phyloP scores from a whole-genome alignment of 2,113 vertebrate species.

The Eurypyga helias region DNA sequence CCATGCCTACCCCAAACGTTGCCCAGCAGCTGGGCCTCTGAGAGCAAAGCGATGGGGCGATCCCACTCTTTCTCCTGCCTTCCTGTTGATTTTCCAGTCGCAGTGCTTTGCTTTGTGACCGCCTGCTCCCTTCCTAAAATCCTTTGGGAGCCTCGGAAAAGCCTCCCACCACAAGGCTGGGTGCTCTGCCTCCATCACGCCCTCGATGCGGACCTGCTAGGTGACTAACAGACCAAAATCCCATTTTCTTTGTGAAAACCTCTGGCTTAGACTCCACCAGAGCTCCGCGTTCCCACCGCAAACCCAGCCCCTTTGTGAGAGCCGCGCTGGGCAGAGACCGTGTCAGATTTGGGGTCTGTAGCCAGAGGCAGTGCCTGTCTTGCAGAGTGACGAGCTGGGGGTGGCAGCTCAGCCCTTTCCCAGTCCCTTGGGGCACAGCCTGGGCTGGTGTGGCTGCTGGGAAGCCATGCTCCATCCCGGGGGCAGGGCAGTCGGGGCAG shows the following conservation, averaged over 20 bases:
- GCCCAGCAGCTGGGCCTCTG: background rate
- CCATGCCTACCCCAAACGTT: background rate
- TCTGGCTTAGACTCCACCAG: background rate
- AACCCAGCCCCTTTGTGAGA: background rate
- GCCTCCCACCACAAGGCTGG: background rate
- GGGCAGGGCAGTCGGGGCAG: background rate
- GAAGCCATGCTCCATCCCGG: background rate
- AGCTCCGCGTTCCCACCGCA: background rate
- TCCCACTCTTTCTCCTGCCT: background rate
- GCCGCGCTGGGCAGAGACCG: background rate
- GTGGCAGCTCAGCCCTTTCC: background rate
- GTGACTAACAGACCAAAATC: background rate
- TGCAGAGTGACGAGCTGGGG: background rate
- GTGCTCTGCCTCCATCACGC: background rate
- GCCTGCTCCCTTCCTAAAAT: background rate
- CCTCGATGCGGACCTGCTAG: background rate
- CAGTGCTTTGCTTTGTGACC: background rate
- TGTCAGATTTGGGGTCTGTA: background rate
- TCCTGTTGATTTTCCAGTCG: background rate
- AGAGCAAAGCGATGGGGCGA: background rate
- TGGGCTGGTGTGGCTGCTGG: background rate
- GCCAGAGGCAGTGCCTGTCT: background rate
- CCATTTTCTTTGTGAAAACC: background rate
- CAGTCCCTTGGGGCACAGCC: background rate
- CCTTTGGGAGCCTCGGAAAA: background rate